Base-by-base conservation (phyloP, 1,140 invertebrate genomes). In the Manduca sexta region DNA sequence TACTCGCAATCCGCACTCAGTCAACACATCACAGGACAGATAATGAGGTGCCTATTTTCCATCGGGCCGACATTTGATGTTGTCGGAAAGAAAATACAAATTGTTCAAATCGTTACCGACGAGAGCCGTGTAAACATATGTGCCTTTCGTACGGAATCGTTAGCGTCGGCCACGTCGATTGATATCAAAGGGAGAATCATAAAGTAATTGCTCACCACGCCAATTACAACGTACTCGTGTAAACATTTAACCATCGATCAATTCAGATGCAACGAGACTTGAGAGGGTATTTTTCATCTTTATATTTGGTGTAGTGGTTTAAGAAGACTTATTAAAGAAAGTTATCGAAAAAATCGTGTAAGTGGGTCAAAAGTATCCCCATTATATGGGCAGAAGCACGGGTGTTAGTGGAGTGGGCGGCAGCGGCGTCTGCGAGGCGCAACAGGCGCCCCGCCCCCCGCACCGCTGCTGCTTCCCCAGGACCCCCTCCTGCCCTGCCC, bases 341-440 rank as follows among this genome's bases (percentile, higher is more conserved):
- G 33, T 21, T 35, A n/a, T 14, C 40, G 34, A 31, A 43, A 43
- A n/a, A 45, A 46, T 49, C 41, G 38, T 42, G 14, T 39, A 80
- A 74, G 66, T 75, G 61, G 73, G 74, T 81, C 73, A 78, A 68
- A 74, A 74, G 65, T 77, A 75, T 69, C 62, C 56, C 59, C 57
- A 64, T 71, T 67, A 64, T 53, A 63, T 70, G 69, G 64, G 56
- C 61, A 51, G 53, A 64, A 68, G 59, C 55, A 60, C 56, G 56
- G 61, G 59, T 65, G 57, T 56, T 55, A 52, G 49, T 50, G 55
- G 52, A 42, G 71, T 72, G 74, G 76, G 78, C 72, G 75, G 62
- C 66, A 52, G 60, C 57, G 78, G 78, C 75, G 78, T 79, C 76
- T 75, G 52, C 53, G 63, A 70, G 76, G 68, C 78, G 79, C 79